These are phyloP conservation scores for Desmodus rotundus DNA, from an alignment of 2,113 vertebrate species.

Conservation along the genomic window DNA sequence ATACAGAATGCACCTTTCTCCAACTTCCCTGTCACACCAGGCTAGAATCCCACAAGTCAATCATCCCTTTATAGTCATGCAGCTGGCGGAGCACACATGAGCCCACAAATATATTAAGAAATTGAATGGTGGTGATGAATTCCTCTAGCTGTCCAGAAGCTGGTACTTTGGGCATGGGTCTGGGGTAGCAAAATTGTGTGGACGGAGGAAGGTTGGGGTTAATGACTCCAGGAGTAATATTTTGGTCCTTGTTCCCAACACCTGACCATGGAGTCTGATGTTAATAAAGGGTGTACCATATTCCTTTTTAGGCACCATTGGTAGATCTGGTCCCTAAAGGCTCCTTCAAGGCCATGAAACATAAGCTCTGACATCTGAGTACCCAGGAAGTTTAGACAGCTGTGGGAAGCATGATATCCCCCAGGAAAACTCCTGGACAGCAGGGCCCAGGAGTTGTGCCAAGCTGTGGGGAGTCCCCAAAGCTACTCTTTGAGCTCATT, in stretches of 20 bases:
- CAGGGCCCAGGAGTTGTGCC: not conserved
- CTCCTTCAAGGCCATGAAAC: too few species aligned
- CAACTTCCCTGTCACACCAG: too few species aligned
- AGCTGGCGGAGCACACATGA: rapidly evolving
- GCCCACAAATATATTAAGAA: not conserved
- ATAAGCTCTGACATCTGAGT: not conserved
- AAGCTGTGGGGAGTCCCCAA: not conserved
- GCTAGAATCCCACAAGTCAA: not conserved
- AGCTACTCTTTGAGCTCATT: not conserved
- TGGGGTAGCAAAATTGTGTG: not conserved
- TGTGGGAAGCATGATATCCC: rapidly evolving
- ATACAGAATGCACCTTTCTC: not conserved
- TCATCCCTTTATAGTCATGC: too few species aligned
- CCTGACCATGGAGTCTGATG: not conserved
- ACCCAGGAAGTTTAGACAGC: not conserved
- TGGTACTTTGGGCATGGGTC: not conserved
- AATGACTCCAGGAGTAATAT: too few species aligned
- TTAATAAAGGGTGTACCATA: not conserved
- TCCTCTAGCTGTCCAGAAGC: not conserved
- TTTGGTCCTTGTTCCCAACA: rapidly evolving
- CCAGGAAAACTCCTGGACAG: not conserved
- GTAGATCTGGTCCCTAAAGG: not conserved
- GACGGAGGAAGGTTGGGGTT: not conserved
- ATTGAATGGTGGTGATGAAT: not conserved
- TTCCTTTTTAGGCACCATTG: not conserved